Percentiles rank a stretch among this genome's conserved stretches.
Evolutionary conservation across 2,888 invertebrate species (phyloP).

Genomic region (Drosophila mettleri): DNA sequence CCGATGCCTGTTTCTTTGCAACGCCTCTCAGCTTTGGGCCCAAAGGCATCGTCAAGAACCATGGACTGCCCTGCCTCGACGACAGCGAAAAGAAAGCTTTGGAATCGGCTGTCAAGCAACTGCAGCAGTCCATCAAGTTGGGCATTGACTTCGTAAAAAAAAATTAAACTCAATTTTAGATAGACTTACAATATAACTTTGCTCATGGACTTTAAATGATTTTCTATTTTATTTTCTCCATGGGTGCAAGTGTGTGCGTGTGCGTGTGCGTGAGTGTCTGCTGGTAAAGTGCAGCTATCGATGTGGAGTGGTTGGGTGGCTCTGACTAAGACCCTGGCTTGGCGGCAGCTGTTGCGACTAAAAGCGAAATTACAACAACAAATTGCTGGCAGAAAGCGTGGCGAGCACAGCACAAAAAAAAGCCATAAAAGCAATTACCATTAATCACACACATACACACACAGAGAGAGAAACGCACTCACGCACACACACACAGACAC

Average conservation of each 20-base stretch:
- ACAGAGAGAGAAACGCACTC: neutral
- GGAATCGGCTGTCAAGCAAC: slow-evolving; percentile 93
- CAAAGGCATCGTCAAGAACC: slow-evolving; percentile 93
- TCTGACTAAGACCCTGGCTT: neutral
- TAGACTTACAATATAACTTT: neutral
- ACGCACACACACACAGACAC: neutral
- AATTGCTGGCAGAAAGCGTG: slow-evolving; percentile 37
- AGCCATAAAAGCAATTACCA: slow-evolving; percentile 56
- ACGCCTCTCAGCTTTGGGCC: slow-evolving; percentile 92
- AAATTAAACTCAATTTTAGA: neutral
- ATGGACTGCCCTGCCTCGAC: slow-evolving; percentile 93
- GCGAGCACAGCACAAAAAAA: slow-evolving; percentile 22
- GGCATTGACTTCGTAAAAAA: slow-evolving; percentile 86
- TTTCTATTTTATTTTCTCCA: neutral
- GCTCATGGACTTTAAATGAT: neutral
- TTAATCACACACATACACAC: slow-evolving; percentile 53
- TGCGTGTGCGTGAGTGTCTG: no score
- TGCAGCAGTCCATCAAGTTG: slow-evolving; percentile 94
- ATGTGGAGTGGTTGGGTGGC: slow-evolving; percentile 2
- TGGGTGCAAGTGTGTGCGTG: neutral
- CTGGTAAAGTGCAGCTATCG: neutral
- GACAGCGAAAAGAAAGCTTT: slow-evolving; percentile 91
- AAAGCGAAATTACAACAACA: slow-evolving; percentile 50
- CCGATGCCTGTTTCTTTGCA: slow-evolving; percentile 95
- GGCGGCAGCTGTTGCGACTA: slow-evolving; percentile 18